phyloP scores from a whole-genome alignment of 1,140 invertebrate species.

The Pachypeltis micranthus region DNA sequence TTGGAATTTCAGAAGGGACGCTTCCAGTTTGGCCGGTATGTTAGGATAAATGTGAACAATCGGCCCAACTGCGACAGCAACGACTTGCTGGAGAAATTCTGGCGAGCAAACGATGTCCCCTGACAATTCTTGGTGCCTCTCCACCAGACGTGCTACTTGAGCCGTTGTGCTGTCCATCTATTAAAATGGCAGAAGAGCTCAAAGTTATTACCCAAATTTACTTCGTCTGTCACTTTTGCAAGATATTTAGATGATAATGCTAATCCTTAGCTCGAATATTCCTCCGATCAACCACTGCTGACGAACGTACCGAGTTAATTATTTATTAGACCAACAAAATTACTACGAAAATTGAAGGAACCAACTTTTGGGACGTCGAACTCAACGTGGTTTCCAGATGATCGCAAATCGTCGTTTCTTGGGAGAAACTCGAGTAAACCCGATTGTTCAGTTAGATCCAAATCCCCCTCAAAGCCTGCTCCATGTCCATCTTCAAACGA shows the following conservation, averaged over 20 bases:
- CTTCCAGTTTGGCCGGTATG: constrained; percentile 17
- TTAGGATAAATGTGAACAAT: background rate
- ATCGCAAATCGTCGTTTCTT: background rate
- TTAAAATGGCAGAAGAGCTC: too few species aligned
- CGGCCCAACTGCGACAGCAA: constrained; percentile 6
- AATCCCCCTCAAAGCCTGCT: background rate
- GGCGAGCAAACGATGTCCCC: constrained; percentile 11
- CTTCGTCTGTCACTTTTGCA: too few species aligned
- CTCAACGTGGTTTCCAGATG: background rate
- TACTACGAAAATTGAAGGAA: too few species aligned
- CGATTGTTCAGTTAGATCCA: background rate
- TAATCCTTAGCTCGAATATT: too few species aligned
- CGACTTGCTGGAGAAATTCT: constrained; percentile 16
- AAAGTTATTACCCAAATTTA: too few species aligned
- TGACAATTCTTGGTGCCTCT: background rate
- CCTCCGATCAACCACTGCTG: too few species aligned
- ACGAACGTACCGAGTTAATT: too few species aligned
- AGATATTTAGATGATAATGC: too few species aligned
- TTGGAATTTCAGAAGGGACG: constrained; percentile 24
- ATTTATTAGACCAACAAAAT: too few species aligned
- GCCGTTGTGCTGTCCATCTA: background rate
- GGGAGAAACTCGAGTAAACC: background rate
- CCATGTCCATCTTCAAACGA: background rate
- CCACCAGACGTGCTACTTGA: constrained; percentile 15
- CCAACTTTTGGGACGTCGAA: background rate